Evolutionary conservation across 2,797 vertebrate genomes (phyloP).

Genomic region (Hyperoplus immaculatus): DNA sequence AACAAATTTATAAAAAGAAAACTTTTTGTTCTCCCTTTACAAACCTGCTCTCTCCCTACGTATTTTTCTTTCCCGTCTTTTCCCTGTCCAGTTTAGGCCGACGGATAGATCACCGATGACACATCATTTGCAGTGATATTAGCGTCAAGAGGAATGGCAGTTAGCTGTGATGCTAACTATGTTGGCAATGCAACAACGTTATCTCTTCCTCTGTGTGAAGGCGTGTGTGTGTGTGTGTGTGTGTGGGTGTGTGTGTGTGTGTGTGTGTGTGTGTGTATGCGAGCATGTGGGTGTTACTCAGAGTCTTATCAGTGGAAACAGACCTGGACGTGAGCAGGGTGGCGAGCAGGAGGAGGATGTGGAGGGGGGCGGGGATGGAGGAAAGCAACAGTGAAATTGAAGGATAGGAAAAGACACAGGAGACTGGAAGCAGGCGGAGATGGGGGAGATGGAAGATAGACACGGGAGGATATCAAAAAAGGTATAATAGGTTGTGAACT

Average conservation of each 20-base stretch:
- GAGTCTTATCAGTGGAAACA: slow-evolving; percentile 83
- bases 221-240: slow-evolving; percentile 10
- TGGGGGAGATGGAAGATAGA: slow-evolving; percentile 47
- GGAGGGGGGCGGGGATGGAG: slow-evolving; percentile 3
- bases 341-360: slow-evolving; percentile 62
- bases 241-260: slow-evolving; percentile 14
- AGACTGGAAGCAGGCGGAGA: slow-evolving; percentile 44
- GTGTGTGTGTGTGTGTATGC: slow-evolving; percentile 14
- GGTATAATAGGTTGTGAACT: slow-evolving; percentile 48
- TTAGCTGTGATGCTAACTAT: slow-evolving; percentile 72
- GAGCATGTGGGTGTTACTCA: slow-evolving; percentile 47
- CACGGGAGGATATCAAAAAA: slow-evolving; percentile 60
- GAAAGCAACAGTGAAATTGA: slow-evolving; percentile 64
- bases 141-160: slow-evolving; percentile 48
- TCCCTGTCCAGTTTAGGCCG: slow-evolving; percentile 10
- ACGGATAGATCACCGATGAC: slow-evolving; percentile 62
- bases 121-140: slow-evolving; percentile 67
- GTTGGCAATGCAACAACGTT: slow-evolving; percentile 57
- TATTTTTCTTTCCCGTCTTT: slow-evolving; percentile 4
- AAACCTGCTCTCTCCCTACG: not conserved
- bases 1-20: slow-evolving; percentile 41
- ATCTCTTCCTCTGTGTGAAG: slow-evolving; percentile 43
- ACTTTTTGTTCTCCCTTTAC: slow-evolving; percentile 35
- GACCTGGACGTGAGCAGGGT: slow-evolving; percentile 79
- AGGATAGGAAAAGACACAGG: slow-evolving; percentile 68